Evolutionary conservation across 2,113 vertebrate species (phyloP), one percentile per base, ranked within the genome.

Genomic region (Progne subis): DNA sequence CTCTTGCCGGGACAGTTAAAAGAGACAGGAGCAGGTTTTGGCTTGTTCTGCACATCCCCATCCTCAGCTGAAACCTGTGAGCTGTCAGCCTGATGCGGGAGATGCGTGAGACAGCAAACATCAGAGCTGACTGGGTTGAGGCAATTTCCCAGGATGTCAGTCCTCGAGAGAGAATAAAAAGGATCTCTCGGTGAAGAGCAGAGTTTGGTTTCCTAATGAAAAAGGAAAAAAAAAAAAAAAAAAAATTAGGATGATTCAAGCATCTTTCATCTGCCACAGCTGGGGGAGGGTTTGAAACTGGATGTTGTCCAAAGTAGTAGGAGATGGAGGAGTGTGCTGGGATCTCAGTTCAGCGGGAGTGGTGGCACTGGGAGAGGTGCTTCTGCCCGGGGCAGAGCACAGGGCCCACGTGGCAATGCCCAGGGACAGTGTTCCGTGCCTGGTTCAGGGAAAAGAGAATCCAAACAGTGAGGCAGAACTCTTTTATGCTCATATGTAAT

Each of bases 51-150:
- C 91, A 76, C 57, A 15, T 82, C 49, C 75, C 43, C 71, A 80
- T 63, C 69, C 93, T 82, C 88, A 37, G 69, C 88, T 91, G 78
- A 57, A 79, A 79, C 56, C 92, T 95, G 95, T 9, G 92, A 96
- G 46, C 92, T 96, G 96, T 88, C 97, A 95, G 93, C 61, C 78
- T 77, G 94, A 75, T 90, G 81, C 84, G 17, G 81, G 88, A 60
- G 26, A 47, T 0, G 44, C 3, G 26, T 86, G 97, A 95, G 96
- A 93, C 72, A 17, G 96, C 94, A 95, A 95, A 90, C 96, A 95
- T 95, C 96, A 95, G 95, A 97, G 90, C 94, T 93, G 96, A 53
- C 92, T 89, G 93, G 84, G 92, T 24, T 86, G n/a, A 81, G 71
- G 91, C 92, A 88, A 68, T 96, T 94, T 95, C 95, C 88, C 92